Percentiles rank a stretch among this genome's conserved stretches.
Conservation (phyloP, 2,888 invertebrate species). For the Heliconius ethilla region DNA sequence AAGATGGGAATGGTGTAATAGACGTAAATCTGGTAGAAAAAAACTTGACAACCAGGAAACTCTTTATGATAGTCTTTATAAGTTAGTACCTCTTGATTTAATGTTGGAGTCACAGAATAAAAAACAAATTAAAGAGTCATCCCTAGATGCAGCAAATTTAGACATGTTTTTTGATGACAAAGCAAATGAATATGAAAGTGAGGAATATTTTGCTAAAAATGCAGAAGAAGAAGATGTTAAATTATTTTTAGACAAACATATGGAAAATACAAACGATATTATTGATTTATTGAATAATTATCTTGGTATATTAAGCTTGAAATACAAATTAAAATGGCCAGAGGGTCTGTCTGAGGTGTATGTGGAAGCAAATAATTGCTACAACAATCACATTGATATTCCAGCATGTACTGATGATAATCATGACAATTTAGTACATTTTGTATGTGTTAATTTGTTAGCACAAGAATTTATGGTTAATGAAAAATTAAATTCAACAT, state of each 20-base stretch:
- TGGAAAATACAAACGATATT: constrained; percentile 80
- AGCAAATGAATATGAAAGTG: constrained; percentile 52
- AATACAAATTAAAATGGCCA: constrained; percentile 86
- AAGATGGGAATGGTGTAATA: constrained; percentile 90
- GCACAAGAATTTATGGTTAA: constrained; percentile 72
- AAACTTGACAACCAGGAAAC: constrained; percentile 80
- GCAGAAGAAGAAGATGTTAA: constrained; percentile 84
- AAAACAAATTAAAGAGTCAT: constrained; percentile 77
- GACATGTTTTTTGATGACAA: constrained; percentile 83
- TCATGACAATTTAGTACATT: constrained; percentile 63
- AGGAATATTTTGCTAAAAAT: constrained; percentile 84
- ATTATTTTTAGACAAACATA: constrained; percentile 83
- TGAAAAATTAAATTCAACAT: constrained; percentile 58
- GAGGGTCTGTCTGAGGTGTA: constrained; percentile 81
- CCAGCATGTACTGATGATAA: constrained; percentile 69
- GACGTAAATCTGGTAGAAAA: constrained; percentile 78
- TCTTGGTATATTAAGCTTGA: constrained; percentile 79
- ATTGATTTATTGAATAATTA: constrained; percentile 83
- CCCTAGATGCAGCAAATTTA: constrained; percentile 84
- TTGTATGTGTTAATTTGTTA: constrained; percentile 66
- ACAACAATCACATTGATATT: constrained; percentile 72
- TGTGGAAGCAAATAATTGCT: constrained; percentile 83
- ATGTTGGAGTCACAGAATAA: constrained; percentile 74
- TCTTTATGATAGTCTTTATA: constrained; percentile 85
- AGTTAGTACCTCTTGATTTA: constrained; percentile 84